These are phyloP conservation scores for Platichthys stellatus DNA, from an alignment of 2,113 vertebrate species.

Conservation along the genomic window DNA sequence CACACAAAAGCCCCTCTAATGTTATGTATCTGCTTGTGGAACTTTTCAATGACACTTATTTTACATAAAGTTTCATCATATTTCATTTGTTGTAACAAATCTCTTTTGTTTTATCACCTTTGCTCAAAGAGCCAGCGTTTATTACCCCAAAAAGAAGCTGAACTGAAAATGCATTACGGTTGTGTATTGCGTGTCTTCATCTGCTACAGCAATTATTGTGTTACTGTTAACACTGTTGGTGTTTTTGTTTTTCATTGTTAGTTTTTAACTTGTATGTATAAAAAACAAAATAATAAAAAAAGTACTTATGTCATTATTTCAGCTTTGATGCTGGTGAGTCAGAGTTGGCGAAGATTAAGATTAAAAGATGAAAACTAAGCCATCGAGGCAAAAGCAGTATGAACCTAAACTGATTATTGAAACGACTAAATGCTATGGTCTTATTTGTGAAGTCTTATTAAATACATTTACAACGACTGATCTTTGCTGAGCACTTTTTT, in stretches of 20 bases:
- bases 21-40: slow-evolving; percentile 52
- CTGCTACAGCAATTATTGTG: slow-evolving; percentile 32
- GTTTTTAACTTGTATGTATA: slow-evolving; percentile 53
- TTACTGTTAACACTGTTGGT: slow-evolving; percentile 45
- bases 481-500: slow-evolving; percentile 39
- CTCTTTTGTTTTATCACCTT: slow-evolving; percentile 28
- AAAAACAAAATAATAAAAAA: slow-evolving; percentile 32
- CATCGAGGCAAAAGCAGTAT: slow-evolving; percentile 55
- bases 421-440: slow-evolving; percentile 53
- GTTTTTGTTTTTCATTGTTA: slow-evolving; percentile 57
- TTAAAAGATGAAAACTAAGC: slow-evolving; percentile 61
- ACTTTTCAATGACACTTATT: slow-evolving; percentile 51
- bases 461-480: slow-evolving; percentile 78
- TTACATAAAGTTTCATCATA: slow-evolving; percentile 35
- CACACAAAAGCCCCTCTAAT: slow-evolving; percentile 51
- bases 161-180: slow-evolving; percentile 45
- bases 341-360: slow-evolving; percentile 78
- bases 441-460: slow-evolving; percentile 78
- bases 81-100: slow-evolving; percentile 47
- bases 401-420: slow-evolving; percentile 47
- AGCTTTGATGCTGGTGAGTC: slow-evolving; percentile 89
- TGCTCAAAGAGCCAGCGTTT: slow-evolving; percentile 67
- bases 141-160: slow-evolving; percentile 69
- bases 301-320: slow-evolving; percentile 66
- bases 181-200: slow-evolving; percentile 68